A percentile compares a stretch with the other conserved stretches of the same genome.
These are phyloP conservation scores for Tetragonisca angustula DNA, from an alignment of 2,888 invertebrate genomes.

Conservation along the genomic window DNA sequence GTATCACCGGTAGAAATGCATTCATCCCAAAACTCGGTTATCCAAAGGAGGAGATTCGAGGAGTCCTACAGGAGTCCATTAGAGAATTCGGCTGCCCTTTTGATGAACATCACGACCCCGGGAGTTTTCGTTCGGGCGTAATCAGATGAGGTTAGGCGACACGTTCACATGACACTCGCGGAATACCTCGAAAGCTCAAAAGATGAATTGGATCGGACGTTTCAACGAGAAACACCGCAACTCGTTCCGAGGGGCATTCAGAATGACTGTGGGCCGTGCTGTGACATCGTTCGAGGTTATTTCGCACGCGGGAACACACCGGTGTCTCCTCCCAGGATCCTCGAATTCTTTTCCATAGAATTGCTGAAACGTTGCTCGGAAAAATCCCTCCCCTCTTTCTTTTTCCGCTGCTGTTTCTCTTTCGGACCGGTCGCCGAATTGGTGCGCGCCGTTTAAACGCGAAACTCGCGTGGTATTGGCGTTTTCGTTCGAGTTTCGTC, in stretches of 20 bases:
- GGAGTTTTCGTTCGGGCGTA: background rate
- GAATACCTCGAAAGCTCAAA: slow-evolving; percentile 24
- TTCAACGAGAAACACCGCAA: slow-evolving; percentile 18
- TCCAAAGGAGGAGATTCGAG: background rate
- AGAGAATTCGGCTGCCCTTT: slow-evolving; percentile 9
- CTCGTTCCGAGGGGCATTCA: slow-evolving; percentile 16
- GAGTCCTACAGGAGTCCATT: background rate
- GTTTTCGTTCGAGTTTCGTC: slow-evolving; percentile 2
- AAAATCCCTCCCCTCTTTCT: slow-evolving; percentile 5
- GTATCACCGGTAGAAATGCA: background rate
- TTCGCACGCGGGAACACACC: background rate
- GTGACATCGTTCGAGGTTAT: slow-evolving; percentile 15
- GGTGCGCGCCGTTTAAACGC: slow-evolving; percentile 21
- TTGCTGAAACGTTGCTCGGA: slow-evolving; percentile 1
- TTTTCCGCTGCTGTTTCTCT: background rate
- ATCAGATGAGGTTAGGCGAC: background rate
- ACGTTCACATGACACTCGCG: background rate
- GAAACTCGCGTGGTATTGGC: slow-evolving; percentile 21
- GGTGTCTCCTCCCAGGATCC: background rate
- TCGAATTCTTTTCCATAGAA: slow-evolving; percentile 19
- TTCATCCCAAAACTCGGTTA: background rate
- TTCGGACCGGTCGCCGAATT: background rate
- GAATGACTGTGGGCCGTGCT: slow-evolving; percentile 29
- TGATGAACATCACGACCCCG: background rate
- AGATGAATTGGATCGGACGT: slow-evolving; percentile 16